A percentile compares a stretch with the other conserved stretches of the same genome.
Evolutionary conservation across 1,140 invertebrate genomes (phyloP).

Genomic region (Aleiodes sp.): DNA sequence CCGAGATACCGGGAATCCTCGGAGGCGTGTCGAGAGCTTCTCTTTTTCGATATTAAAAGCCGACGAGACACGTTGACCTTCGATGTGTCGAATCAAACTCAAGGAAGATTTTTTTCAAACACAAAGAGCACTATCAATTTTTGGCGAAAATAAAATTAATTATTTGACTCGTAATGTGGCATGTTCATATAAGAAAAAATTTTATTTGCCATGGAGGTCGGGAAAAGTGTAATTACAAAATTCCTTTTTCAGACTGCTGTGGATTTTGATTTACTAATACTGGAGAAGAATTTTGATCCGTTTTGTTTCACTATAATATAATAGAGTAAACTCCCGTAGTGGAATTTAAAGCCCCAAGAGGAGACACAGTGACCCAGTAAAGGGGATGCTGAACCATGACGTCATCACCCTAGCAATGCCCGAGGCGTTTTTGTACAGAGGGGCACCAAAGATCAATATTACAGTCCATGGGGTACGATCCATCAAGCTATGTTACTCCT

Average conservation of each 20-base stretch:
- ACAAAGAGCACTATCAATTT: too few relatives aligned
- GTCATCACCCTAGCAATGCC: conserved; percentile 20
- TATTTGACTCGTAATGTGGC: too few relatives aligned
- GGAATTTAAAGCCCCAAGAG: conserved; percentile 26
- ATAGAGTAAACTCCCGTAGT: neutral
- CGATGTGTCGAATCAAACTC: neutral
- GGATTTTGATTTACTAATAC: too few relatives aligned
- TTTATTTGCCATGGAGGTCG: too few relatives aligned
- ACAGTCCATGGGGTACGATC: conserved; percentile 23
- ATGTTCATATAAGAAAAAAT: too few relatives aligned
- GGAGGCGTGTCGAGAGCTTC: conserved; percentile 29
- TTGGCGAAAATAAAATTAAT: too few relatives aligned
- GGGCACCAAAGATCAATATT: conserved; percentile 33
- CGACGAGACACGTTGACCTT: conserved; percentile 1
- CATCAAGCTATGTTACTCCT: too few relatives aligned
- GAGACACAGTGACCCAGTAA: conserved; percentile 61
- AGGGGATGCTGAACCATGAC: conserved; percentile 39
- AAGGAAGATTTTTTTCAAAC: neutral
- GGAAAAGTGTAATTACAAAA: too few relatives aligned
- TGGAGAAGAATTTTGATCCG: too few relatives aligned
- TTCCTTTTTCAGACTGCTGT: too few relatives aligned
- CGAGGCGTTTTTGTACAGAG: conserved; percentile 17
- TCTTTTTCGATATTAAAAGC: conserved; percentile 11
- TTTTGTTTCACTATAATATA: too few relatives aligned
- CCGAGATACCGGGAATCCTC: conserved; percentile 34